Evolutionary conservation across 2,888 invertebrate species (phyloP).

Genomic region (Pandemis cinnamomeana): DNA sequence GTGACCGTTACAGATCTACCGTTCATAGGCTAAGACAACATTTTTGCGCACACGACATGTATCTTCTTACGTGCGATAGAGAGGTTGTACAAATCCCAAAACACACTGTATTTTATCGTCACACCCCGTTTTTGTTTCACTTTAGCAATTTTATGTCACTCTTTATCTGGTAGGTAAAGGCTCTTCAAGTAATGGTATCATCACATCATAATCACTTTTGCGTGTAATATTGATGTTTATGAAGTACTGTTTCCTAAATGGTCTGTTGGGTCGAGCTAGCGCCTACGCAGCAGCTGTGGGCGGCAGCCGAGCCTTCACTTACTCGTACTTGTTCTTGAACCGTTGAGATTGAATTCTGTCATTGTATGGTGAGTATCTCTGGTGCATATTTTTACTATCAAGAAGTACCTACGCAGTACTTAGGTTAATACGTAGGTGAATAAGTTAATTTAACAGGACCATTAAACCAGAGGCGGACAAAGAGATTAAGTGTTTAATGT

Average conservation of each 20-base stretch:
- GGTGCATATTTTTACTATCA: conserved; percentile 6
- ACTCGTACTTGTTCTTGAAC: conserved; percentile 27
- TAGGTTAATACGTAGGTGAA: too few relatives aligned
- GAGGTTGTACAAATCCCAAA: too few relatives aligned
- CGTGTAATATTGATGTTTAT: background rate
- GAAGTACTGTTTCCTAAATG: conserved; percentile 6
- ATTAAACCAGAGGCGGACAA: background rate
- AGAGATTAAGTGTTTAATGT: too few relatives aligned
- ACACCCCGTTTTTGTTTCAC: too few relatives aligned
- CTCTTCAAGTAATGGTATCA: background rate
- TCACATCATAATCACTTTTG: background rate
- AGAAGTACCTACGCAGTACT: background rate
- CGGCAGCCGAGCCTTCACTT: conserved; percentile 40
- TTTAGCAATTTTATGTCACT: too few relatives aligned
- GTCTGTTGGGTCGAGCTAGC: conserved; percentile 40
- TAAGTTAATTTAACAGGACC: too few relatives aligned
- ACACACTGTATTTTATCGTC: too few relatives aligned
- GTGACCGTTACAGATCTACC: background rate
- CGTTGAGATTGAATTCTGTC: conserved; percentile 22
- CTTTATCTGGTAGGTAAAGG: too few relatives aligned
- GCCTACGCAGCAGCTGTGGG: conserved; percentile 47
- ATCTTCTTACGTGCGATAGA: too few relatives aligned
- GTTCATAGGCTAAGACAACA: too few relatives aligned
- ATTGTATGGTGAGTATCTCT: conserved; percentile 9
- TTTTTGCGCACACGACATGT: too few relatives aligned